Evolutionary conservation across 2,797 vertebrate genomes (phyloP).

Genomic region (Cephalopachus bancanus): DNA sequence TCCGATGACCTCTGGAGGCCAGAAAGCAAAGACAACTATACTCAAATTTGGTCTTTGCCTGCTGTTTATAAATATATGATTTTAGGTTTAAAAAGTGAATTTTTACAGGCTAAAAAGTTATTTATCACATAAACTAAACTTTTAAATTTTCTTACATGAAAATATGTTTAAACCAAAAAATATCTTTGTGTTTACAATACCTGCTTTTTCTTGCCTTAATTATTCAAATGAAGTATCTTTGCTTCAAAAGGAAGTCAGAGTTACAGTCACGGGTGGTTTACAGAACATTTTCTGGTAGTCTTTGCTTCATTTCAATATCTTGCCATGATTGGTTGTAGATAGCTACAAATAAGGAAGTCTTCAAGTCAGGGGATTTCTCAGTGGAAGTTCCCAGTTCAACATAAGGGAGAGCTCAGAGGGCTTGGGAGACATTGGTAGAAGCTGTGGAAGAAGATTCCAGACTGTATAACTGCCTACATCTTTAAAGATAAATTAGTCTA

Average conservation of each 20-base stretch:
- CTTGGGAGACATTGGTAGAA: constrained; percentile 76
- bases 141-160: constrained; percentile 60
- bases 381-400: constrained; percentile 90
- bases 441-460: constrained; percentile 69
- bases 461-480: constrained; percentile 43
- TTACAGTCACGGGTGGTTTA: constrained; percentile 75
- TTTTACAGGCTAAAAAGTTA: constrained; percentile 5
- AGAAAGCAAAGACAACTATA: constrained; percentile 33
- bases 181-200: constrained; percentile 55
- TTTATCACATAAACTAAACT: constrained; percentile 49
- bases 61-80: constrained; percentile 39
- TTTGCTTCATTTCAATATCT: constrained; percentile 82
- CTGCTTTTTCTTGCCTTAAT: constrained; percentile 39
- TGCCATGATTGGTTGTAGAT: constrained; percentile 81
- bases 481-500: constrained; percentile 68
- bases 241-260: constrained; percentile 82
- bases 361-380: constrained; percentile 88
- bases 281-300: constrained; percentile 85
- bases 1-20: background rate
- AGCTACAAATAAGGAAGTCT: constrained; percentile 89
- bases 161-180: constrained; percentile 34
- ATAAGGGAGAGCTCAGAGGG: constrained; percentile 83
- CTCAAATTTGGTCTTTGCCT: constrained; percentile 36
- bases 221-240: constrained; percentile 70
- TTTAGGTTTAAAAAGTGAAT: constrained; percentile 25